phyloP scores from a whole-genome alignment of 2,797 vertebrate species.

The Amphiprion clarkii region DNA sequence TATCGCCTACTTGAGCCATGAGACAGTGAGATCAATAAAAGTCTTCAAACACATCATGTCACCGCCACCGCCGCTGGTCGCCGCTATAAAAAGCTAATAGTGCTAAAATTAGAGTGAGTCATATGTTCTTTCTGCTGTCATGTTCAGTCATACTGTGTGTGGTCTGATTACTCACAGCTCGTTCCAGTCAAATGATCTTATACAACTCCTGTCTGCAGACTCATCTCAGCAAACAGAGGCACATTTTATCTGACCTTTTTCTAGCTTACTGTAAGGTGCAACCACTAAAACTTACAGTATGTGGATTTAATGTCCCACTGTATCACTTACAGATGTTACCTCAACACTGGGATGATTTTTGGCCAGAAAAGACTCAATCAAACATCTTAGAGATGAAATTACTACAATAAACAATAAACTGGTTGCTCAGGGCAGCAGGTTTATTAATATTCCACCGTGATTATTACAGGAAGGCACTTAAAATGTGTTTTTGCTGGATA shows the following conservation, averaged over 20 bases:
- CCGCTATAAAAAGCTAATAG: constrained; percentile 57
- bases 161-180: constrained; percentile 31
- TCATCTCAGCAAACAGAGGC: constrained; percentile 44
- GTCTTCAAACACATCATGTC: constrained; percentile 41
- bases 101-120: constrained; percentile 66
- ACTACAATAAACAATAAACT: neutral
- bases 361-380: neutral
- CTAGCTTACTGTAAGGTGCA: constrained; percentile 9
- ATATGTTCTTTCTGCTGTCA: constrained; percentile 53
- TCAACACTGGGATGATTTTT: neutral
- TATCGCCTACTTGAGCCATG: constrained; percentile 33
- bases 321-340: constrained; percentile 3
- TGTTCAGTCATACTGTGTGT: constrained; percentile 20
- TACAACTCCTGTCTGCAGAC: constrained; percentile 48
- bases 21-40: constrained; percentile 63
- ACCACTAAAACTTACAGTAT: constrained; percentile 1
- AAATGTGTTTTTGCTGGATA: constrained; percentile 19
- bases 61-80: neutral
- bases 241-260: constrained; percentile 4
- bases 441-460: constrained; percentile 52
- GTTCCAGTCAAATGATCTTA: constrained; percentile 39
- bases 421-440: neutral
- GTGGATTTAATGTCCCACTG: constrained; percentile 5
- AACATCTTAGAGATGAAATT: neutral
- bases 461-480: constrained; percentile 23